Conservation (phyloP, 2,888 invertebrate genomes). For the Andrena dorsata region DNA sequence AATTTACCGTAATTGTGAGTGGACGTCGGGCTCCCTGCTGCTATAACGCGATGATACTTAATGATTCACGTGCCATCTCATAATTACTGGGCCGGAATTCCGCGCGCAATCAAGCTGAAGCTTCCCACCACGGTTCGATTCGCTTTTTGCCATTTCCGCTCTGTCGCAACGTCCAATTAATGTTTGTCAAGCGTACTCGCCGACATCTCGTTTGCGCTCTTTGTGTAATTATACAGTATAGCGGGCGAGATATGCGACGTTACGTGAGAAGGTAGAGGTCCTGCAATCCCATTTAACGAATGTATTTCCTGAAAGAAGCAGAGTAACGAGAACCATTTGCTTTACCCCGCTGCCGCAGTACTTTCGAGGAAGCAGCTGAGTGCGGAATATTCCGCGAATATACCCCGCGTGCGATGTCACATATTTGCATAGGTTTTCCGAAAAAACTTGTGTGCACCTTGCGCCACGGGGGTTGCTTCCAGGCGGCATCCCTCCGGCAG, state of each 20-base stretch:
- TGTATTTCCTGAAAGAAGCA: too few species aligned
- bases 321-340: too few species aligned
- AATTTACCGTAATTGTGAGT: slow-evolving; percentile 61
- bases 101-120: background rate
- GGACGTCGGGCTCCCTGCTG: slow-evolving; percentile 37
- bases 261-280: too few species aligned
- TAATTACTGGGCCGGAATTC: slow-evolving; percentile 30
- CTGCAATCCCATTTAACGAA: too few species aligned
- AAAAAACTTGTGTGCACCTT: slow-evolving; percentile 11
- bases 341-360: too few species aligned
- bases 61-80: slow-evolving; percentile 15
- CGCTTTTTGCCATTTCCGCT: background rate
- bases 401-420: background rate
- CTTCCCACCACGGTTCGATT: background rate
- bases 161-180: too few species aligned
- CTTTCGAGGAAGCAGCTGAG: too few species aligned
- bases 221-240: too few species aligned
- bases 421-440: slow-evolving; percentile 16
- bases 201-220: too few species aligned
- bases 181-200: too few species aligned
- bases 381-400: background rate
- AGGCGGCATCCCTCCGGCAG: background rate
- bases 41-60: slow-evolving; percentile 31
- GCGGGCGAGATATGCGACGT: too few species aligned
- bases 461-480: background rate